Base-by-base conservation (phyloP, 2,888 invertebrate genomes). In the Cistogaster globosa region DNA sequence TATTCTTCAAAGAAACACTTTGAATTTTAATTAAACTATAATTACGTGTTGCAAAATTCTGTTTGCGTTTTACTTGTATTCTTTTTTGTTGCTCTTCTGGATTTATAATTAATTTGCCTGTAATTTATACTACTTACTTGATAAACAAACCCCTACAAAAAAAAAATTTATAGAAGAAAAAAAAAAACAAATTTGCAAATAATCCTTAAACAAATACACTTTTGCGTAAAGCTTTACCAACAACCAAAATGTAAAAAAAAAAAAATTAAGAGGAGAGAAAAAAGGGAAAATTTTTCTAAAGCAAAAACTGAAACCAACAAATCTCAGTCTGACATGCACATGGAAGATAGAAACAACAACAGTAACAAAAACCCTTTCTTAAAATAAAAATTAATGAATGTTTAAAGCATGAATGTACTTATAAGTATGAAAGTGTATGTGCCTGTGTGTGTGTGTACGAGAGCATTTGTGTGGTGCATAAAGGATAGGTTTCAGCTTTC, bases 151-250 rank as follows among this genome's bases (percentile, higher is more conserved):
- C 62, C n/a, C n/a, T n/a, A 16, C 32, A n/a, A 5, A 20, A 45
- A 63, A 65, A 53, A 53, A 42, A 48, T 57, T 36, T 5, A 38
- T 5, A 7, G 5, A 51, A 18, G 18, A 18, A 63, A 42, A 58
- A 67, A 62, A 18, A 51, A 18, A 63, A 42, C 58, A 67, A 62
- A 58, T 65, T 71, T 60, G 38, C 58, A 60, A 80, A 20, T 80
- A 83, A 85, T 86, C 87, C 87, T 85, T 87, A 65, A 72, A 79
- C 65, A 72, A 80, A 80, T 72, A 80, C 42, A 72, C 32, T 80
- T 58, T 80, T 65, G 72, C 65, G 58, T 80, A 38, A 65, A 62
- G 58, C 58, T 72, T 72, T 12, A 58, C 11, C 8, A 71, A 65
- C 11, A 71, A 57, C 20, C 32, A 32, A 32, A 32, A 32, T 32